Base-by-base conservation (phyloP, 2,888 invertebrate species). In the Brenthis ino region DNA sequence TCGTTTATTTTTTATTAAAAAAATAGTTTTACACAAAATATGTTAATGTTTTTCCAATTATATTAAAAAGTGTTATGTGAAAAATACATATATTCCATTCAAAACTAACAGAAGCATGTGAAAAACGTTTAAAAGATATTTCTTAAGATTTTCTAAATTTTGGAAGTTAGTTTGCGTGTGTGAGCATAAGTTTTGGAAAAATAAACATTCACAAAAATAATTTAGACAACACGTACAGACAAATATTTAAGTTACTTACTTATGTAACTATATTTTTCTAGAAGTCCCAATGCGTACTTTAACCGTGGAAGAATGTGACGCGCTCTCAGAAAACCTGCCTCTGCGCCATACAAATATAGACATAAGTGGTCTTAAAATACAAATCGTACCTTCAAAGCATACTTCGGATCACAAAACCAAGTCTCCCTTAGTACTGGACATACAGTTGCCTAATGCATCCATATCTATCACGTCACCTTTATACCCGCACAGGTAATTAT, bases 291-390 rank as follows among this genome's bases (percentile, higher is more conserved):
- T 77, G 77, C 86, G 87, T 2, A 78, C 77, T 0, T 72, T 92
- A 0, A 92, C 92, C 0, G 84, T 91, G 12, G 92, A 92, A 75
- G 91, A 92, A 72, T 85, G 86, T 60, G 91, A 92, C 0, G 80
- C 89, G 0, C 77, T 92, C 0, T 75, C 69, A 1, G 86, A 86
- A 1, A 91, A 91, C 70, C 57, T 90, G 12, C 92, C 92, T 0
- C 84, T 85, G 69, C 80, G 82, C 14, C 82, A 82, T 0, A 72
- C 82, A 0, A 77, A 71, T 2, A 14, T 89, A 0, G 79, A 85
- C 1, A 69, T 80, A 3, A 70, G 57, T 0, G 83, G 82, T 0
- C 37, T 89, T 3, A 77, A 76, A 8, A 16, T 88, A 1, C 78
- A 81, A 0, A 3, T 86, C 1, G 13, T 76, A 0, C 90, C 91